Evolutionary conservation across 2,888 invertebrate genomes (phyloP), one percentile per base, ranked within the genome.

Genomic region (Anarsia innoxiella): DNA sequence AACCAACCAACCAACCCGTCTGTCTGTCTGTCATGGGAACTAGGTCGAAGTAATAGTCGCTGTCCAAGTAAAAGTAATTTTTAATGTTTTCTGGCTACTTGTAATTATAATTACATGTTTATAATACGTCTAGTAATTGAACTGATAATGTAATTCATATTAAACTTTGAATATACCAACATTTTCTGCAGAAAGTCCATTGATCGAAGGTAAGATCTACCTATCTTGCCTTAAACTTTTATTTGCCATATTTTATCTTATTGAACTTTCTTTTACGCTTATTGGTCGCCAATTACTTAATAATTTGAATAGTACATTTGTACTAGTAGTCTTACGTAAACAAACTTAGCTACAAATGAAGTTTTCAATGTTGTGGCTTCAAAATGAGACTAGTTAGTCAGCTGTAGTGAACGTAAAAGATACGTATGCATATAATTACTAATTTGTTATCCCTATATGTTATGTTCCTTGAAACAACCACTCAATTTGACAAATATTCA

Each of bases 201-300:
- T n/a, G 60, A 60, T 66, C 63, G 54, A 68, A 73, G 71, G 78
- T 77, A 75, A 63, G 69, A 58, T 55, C 56, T 51, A 45, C 62
- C 56, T 48, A 54, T 64, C 62, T 66, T 56, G 56, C 62, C 64
- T 68, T 56, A 58, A 44, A 34, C 46, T 65, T 63, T 66, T 59
- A 63, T 72, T 79, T 80, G 79, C 82, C 82, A 82, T 83, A 83
- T 82, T 83, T 82, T 74, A 59, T 60, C 60, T 53, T 67, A 67
- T 80, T 69, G 53, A 68, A 67, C 69, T 67, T 69, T 68, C 70
- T 68, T 66, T 63, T 28, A 34, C 10, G 46, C 45, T 47, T 60
- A 45, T 58, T 60, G 36, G 46, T 45, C 49, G 40, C 37, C 45
- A 60, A 45, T 57, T 47, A 46, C 48, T 50, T 37, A 29, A 43